Conservation (phyloP, 2,888 invertebrate genomes). For the Meta bourneti region DNA sequence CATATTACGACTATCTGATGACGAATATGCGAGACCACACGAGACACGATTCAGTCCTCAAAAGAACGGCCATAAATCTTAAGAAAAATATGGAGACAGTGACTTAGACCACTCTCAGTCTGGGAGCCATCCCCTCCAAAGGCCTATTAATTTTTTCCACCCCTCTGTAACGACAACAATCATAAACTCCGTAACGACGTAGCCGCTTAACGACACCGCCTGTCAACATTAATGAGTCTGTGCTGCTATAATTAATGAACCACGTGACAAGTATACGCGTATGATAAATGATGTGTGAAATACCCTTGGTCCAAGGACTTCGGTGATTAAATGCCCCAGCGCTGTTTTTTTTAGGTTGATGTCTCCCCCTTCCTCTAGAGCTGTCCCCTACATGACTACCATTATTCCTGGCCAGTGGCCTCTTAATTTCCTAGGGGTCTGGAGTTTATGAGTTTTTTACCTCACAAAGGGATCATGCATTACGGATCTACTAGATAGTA, state of each 20-base stretch:
- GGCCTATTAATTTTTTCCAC: constrained; percentile 68
- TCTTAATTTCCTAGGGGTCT: constrained; percentile 17
- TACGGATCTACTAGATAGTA: no score
- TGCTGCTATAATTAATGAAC: constrained; percentile 72
- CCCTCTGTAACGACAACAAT: constrained; percentile 71
- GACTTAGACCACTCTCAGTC: constrained; percentile 49
- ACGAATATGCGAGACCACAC: not conserved
- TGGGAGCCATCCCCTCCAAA: not conserved
- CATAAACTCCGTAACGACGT: constrained; percentile 71
- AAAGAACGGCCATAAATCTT: constrained; percentile 14
- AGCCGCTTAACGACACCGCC: constrained; percentile 68
- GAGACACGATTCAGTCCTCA: not conserved
- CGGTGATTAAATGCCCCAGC: constrained; percentile 66
- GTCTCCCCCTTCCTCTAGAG: not conserved
- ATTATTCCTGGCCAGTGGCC: constrained; percentile 50
- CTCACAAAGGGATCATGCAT: not conserved
- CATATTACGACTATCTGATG: no score
- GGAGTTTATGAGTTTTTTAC: constrained; percentile 8
- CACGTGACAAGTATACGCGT: constrained; percentile 62
- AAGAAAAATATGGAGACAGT: not conserved
- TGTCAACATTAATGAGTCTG: constrained; percentile 73
- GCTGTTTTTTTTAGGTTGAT: constrained; percentile 38
- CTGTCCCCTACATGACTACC: constrained; percentile 28
- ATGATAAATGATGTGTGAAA: constrained; percentile 71
- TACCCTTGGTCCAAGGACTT: constrained; percentile 66